A percentile compares a stretch with the other conserved stretches of the same genome.
Conservation (phyloP, 1,140 invertebrate species). For the Plodia interpunctella region DNA sequence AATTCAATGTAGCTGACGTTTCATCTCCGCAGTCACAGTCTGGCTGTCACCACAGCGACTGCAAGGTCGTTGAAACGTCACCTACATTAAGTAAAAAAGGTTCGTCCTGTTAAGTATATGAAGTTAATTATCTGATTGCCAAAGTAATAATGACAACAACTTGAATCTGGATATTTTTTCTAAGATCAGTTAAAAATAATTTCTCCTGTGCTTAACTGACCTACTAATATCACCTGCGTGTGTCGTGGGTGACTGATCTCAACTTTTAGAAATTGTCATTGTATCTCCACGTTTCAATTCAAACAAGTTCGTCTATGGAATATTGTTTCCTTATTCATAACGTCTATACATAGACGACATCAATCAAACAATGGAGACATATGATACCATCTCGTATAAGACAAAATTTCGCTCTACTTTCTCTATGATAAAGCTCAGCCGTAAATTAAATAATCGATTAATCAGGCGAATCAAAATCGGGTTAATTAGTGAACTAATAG, state of each 20-base stretch:
- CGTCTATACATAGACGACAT: background rate
- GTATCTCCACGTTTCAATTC: background rate
- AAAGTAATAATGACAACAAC: too few relatives aligned
- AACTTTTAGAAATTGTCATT: background rate
- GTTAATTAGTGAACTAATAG: conserved; percentile 30
- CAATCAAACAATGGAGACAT: background rate
- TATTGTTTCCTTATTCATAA: background rate
- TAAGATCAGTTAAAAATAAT: too few relatives aligned
- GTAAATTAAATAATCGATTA: conserved; percentile 16
- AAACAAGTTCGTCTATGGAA: background rate
- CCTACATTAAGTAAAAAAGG: too few relatives aligned
- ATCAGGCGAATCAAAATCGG: conserved; percentile 20
- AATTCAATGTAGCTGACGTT: too few relatives aligned
- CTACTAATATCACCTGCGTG: too few relatives aligned
- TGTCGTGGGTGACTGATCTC: background rate
- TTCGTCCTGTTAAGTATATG: too few relatives aligned
- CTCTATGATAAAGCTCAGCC: conserved; percentile 5
- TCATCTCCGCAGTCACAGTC: too few relatives aligned
- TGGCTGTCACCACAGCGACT: too few relatives aligned
- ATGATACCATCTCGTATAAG: background rate
- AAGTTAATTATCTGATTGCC: too few relatives aligned
- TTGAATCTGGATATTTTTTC: too few relatives aligned
- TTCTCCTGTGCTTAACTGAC: too few relatives aligned
- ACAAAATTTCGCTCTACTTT: conserved; percentile 17
- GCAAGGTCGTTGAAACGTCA: too few relatives aligned